A percentile compares a stretch with the other conserved stretches of the same genome.
Evolutionary conservation across 2,797 vertebrate genomes (phyloP).

Genomic region (Ptychadena robeensis): DNA sequence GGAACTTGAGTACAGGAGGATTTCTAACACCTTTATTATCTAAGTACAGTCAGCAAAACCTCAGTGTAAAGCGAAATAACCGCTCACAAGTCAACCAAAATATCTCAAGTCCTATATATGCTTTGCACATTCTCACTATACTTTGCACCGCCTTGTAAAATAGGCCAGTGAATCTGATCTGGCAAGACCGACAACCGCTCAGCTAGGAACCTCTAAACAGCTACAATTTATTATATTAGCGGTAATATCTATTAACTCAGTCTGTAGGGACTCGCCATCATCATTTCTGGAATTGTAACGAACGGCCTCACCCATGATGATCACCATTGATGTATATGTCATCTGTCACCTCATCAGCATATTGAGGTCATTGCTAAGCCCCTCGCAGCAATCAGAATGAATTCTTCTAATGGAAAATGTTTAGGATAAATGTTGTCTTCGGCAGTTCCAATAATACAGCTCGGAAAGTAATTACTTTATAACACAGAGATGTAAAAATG

Average conservation of each 20-base stretch:
- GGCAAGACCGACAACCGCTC: not conserved
- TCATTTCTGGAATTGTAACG: not conserved
- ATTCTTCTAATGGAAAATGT: constrained; percentile 6
- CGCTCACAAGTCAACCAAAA: not conserved
- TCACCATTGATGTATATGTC: constrained; percentile 8
- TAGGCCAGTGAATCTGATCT: not conserved
- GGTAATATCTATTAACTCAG: not conserved
- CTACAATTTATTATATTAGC: not conserved
- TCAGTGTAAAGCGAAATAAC: too few species aligned
- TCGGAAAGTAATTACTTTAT: constrained; percentile 22
- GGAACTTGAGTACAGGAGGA: too few species aligned
- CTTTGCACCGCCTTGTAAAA: not conserved
- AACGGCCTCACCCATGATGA: constrained; percentile 7
- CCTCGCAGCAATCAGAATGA: constrained; percentile 8
- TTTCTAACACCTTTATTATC: too few species aligned
- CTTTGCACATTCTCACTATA: not conserved
- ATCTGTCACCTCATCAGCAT: constrained; percentile 43
- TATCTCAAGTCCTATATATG: not conserved
- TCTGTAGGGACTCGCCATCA: not conserved
- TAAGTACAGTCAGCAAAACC: too few species aligned
- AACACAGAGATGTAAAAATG: constrained; percentile 3
- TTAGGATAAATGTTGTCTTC: constrained; percentile 27
- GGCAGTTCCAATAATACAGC: constrained; percentile 10
- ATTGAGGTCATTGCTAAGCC: constrained; percentile 31
- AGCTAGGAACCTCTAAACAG: not conserved